Conservation (phyloP, 1,140 invertebrate genomes). For the Drosophila saltans region DNA sequence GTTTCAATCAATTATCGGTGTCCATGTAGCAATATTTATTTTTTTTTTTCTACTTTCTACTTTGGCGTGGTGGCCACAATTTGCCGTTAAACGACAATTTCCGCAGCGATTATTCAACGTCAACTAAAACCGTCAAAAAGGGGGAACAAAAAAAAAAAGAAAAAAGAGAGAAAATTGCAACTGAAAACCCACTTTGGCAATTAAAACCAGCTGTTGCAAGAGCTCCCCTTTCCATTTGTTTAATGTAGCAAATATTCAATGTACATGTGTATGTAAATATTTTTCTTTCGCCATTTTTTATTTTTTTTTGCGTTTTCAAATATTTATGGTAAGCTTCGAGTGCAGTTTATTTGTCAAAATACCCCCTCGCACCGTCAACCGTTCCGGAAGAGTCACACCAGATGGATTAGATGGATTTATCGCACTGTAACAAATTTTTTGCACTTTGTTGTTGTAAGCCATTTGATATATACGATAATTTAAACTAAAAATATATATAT, state of each 20-base stretch:
- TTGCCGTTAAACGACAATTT: slow-evolving; percentile 73
- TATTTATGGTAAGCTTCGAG: slow-evolving; percentile 64
- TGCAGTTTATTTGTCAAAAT: slow-evolving; percentile 73
- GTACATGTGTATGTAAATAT: neutral
- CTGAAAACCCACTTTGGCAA: slow-evolving; percentile 45
- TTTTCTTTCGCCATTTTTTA: slow-evolving; percentile 29
- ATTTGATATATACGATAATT: slow-evolving; percentile 24
- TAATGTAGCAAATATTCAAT: slow-evolving; percentile 35
- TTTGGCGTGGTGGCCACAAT: slow-evolving; percentile 53
- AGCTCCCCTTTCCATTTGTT: slow-evolving; percentile 19
- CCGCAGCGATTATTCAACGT: slow-evolving; percentile 71
- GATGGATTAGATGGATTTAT: slow-evolving; percentile 75
- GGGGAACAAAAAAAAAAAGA: slow-evolving; percentile 19
- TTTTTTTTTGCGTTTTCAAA: slow-evolving; percentile 50
- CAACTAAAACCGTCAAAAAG: slow-evolving; percentile 33
- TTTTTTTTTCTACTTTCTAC: neutral
- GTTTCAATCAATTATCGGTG: slow-evolving; percentile 68
- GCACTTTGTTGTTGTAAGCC: slow-evolving; percentile 28
- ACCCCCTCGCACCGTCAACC: slow-evolving; percentile 23
- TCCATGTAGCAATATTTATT: neutral
- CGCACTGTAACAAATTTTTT: slow-evolving; percentile 56
- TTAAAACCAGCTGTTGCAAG: slow-evolving; percentile 61
- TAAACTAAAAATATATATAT: slow-evolving; percentile 9
- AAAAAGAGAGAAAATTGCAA: slow-evolving; percentile 38
- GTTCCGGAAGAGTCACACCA: neutral